phyloP scores from a whole-genome alignment of 1,140 invertebrate genomes.

The Drosophila punjabiensis region DNA sequence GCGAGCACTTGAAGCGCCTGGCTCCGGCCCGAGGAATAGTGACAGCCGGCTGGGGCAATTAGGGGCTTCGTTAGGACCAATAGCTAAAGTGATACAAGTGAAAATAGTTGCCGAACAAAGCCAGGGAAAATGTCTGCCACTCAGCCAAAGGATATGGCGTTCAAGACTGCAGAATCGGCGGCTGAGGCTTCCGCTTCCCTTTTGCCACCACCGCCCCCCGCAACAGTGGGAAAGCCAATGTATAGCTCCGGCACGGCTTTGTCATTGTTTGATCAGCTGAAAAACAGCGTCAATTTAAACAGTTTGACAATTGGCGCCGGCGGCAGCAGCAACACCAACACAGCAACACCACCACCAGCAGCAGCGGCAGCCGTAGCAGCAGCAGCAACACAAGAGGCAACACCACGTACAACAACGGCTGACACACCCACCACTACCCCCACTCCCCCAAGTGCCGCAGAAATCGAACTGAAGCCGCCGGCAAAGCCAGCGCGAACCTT shows the following conservation, averaged over 20 bases:
- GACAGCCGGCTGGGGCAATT: slow-evolving; percentile 34
- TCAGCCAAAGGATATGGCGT: slow-evolving; percentile 56
- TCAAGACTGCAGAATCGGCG: slow-evolving; percentile 49
- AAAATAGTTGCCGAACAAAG: slow-evolving; percentile 42
- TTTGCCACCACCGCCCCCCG: neutral
- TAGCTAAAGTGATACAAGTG: slow-evolving; percentile 20
- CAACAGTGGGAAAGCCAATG: slow-evolving; percentile 41
- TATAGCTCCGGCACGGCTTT: slow-evolving; percentile 63
- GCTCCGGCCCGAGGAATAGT: slow-evolving; percentile 7
- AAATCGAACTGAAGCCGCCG: slow-evolving; percentile 67
- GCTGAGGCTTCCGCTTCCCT: neutral
- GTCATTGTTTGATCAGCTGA: slow-evolving; percentile 84
- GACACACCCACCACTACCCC: slow-evolving; percentile 27
- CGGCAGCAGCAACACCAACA: slow-evolving; percentile 35
- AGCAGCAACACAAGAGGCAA: slow-evolving; percentile 8
- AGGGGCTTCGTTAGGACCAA: slow-evolving; percentile 24
- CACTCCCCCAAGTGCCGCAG: slow-evolving; percentile 1
- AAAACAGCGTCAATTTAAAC: slow-evolving; percentile 79
- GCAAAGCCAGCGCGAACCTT: slow-evolving; percentile 55
- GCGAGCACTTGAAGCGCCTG: slow-evolving; percentile 23
- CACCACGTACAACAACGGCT: slow-evolving; percentile 26
- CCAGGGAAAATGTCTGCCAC: slow-evolving; percentile 62
- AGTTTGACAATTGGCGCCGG: slow-evolving; percentile 65
- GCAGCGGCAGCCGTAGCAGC: neutral
- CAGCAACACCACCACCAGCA: neutral